Evolutionary conservation across 2,113 vertebrate genomes (phyloP), one percentile per base, ranked within the genome.

Genomic region (Syrrhaptes paradoxus): DNA sequence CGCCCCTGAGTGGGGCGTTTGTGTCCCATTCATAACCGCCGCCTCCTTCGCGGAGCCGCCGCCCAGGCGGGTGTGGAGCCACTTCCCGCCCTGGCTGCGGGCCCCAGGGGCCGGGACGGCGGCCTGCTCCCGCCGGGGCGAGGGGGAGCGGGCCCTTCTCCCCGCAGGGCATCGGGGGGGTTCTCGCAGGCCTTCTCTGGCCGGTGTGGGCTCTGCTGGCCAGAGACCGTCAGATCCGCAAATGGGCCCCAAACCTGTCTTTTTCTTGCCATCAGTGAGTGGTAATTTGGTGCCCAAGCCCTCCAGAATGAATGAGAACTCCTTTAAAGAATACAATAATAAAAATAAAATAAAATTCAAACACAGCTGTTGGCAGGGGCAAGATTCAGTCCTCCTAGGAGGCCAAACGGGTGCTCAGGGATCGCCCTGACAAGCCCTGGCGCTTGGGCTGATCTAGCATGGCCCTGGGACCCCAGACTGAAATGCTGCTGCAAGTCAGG

Each of bases 401-500:
- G 46, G 38, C n/a, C 17, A 11, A 45, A 45, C 45, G 26, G 41
- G 25, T 66, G n/a, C 8, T 41, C 0, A 2, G 34, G 32, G 70
- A 16, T 41, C 19, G 3, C 24, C 0, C 5, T 25, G 62, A 15
- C 41, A 25, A 59, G 26, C 12, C 7, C 10, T 31, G 0, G 7
- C 1, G 9, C 45, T 17, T 20, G 13, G n/a, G 22, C 72, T n/a
- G 46, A 5, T 15, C 25, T 18, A 1, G 32, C 15, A 1, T 0
- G 0, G 43, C 32, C 38, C 21, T 0, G 10, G 24, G 24, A 52
- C 4, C 32, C 17, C 16, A 25, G 34, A 3, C 0, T 12, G 68
- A 43, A 61, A 29, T 3, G 17, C 14, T 22, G 18, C 11, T 34
- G 2, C 2, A 1, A 22, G 28, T 9, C 2, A 0, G 17, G 6